Conservation (phyloP, 64 coral and sea anemone genomes). For the Porites lutea region DNA sequence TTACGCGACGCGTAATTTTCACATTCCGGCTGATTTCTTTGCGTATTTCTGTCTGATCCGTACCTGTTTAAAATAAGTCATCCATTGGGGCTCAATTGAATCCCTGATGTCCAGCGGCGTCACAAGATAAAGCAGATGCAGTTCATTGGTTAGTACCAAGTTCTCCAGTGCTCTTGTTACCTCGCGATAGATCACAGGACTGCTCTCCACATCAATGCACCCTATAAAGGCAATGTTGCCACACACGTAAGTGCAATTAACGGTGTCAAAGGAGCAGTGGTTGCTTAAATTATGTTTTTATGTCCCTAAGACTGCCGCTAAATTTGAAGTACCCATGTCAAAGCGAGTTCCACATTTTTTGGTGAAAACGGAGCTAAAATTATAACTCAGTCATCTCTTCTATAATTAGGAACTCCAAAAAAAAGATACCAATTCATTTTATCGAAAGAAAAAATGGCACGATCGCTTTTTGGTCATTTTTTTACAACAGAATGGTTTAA, state of each 20-base stretch:
- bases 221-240: constrained; percentile 26
- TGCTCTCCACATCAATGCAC: constrained; percentile 87
- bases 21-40: not conserved
- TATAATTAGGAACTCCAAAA: no score
- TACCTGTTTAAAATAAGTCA: constrained; percentile 87
- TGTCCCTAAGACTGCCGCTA: not conserved
- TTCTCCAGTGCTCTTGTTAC: constrained; percentile 68
- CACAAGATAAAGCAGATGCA: constrained; percentile 92
- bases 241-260: not conserved
- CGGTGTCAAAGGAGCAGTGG: no score
- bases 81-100: constrained; percentile 77
- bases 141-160: constrained; percentile 80
- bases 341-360: no score
- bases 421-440: no score
- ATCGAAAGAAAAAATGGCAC: no score
- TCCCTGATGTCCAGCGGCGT: constrained; percentile 78
- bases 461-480: no score
- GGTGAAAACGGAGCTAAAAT: no score
- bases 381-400: no score
- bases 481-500: no score
- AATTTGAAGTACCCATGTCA: no score
- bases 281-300: not conserved
- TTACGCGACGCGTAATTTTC: no score
- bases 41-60: not conserved
- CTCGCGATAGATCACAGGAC: constrained; percentile 76